Evolutionary conservation across 2,888 invertebrate genomes (phyloP), one percentile per base, ranked within the genome.

Genomic region (Octonoba sinensis): DNA sequence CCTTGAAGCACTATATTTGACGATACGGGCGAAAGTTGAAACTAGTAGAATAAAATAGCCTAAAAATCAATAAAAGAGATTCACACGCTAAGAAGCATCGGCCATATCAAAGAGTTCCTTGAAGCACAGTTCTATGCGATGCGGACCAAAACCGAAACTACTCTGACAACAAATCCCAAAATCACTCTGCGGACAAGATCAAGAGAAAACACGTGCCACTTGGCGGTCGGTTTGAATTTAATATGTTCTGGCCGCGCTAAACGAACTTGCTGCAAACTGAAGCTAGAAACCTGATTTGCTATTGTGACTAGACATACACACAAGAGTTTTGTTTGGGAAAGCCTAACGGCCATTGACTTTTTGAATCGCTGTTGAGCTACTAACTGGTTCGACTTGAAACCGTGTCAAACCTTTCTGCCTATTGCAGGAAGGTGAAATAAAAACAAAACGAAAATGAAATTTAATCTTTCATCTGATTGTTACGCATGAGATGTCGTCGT

Each of bases 341-440:
- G 65, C 65, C 65, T 49, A 22, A n/a, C 65, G 65, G 65, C 65
- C 65, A 49, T 65, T 65, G 65, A 65, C 65, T 65, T 49, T 49
- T 65, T 8, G 16, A 15, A 46, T 36, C 49, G 47, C 16, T 65
- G 65, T 49, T 24, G 65, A 65, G 47, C 49, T 24, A 65, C 65
- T 65, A 49, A 49, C 65, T 22, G 46, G 62, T 44, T 44, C 62
- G 20, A 49, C 65, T 65, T 12, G 65, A 65, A 65, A 65, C 44
- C 65, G 65, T 65, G 65, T 65, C 65, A 65, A 49, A 65, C 65
- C 47, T 65, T 65, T 65, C 65, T 65, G 24, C 65, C 65, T 65
- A 49, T 49, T 44, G 24, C 49, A 49, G 65, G 65, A 49, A 65
- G 65, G 65, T 65, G 49, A 65, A 65, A 65, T 6, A 22, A 49